A percentile compares a stretch with the other conserved stretches of the same genome.
phyloP scores from a whole-genome alignment of 2,888 invertebrate species.

The Drosophila sordidapex region DNA sequence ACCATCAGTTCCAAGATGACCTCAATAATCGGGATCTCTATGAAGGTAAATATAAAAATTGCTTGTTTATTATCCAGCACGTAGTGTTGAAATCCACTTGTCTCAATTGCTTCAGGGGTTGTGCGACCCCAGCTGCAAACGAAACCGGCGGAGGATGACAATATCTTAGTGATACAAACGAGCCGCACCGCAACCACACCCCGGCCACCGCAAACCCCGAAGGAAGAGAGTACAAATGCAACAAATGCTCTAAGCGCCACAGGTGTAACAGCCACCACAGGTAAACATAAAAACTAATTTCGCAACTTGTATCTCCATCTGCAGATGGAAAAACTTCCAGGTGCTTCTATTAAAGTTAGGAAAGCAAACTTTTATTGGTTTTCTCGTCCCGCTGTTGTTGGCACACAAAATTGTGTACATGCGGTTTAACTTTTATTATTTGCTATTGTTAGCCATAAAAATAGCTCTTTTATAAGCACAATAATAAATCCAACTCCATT shows the following conservation, averaged over 20 bases:
- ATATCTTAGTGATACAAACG: slow-evolving; percentile 81
- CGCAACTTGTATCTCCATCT: not conserved
- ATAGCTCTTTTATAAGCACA: not conserved
- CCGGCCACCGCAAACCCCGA: slow-evolving; percentile 60
- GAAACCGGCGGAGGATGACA: slow-evolving; percentile 79
- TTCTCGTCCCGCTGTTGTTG: not conserved
- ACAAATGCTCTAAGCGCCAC: slow-evolving; percentile 41
- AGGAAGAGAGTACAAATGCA: slow-evolving; percentile 82
- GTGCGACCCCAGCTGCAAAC: slow-evolving; percentile 89
- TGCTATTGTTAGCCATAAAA: not conserved
- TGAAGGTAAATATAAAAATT: slow-evolving; percentile 87
- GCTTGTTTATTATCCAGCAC: not conserved
- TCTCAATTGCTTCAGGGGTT: slow-evolving; percentile 86
- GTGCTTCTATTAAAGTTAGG: not conserved
- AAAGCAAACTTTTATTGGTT: not conserved
- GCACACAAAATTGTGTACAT: not conserved
- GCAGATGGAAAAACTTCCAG: not conserved
- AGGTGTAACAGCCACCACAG: slow-evolving; percentile 81
- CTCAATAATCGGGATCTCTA: slow-evolving; percentile 86
- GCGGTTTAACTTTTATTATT: not conserved
- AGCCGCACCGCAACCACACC: slow-evolving; percentile 57
- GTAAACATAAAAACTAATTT: slow-evolving; percentile 47
- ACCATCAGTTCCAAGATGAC: slow-evolving; percentile 94
- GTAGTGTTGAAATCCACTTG: not conserved
- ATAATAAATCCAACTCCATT: not conserved